A percentile compares a stretch with the other conserved stretches of the same genome.
Evolutionary conservation across 2,113 vertebrate genomes (phyloP).

Genomic region (Camarhynchus parvulus): DNA sequence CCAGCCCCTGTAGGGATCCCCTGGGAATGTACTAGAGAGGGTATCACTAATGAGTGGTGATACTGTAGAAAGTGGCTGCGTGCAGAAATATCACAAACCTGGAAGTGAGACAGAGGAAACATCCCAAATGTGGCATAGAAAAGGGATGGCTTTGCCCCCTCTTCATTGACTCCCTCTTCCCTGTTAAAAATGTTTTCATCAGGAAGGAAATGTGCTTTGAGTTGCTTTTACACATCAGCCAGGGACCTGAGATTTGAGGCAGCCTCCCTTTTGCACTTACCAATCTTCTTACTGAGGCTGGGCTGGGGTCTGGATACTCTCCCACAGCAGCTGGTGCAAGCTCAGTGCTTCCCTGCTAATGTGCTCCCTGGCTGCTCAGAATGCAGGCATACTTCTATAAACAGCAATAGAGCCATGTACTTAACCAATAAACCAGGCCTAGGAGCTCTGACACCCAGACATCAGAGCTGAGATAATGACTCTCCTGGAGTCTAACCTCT

Average conservation of each 20-base stretch:
- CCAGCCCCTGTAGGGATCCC: background rate
- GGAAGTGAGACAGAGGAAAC: background rate
- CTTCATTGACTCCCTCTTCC: background rate
- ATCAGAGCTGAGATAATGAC: background rate
- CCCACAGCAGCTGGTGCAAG: background rate
- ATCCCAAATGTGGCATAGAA: background rate
- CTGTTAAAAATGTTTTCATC: background rate
- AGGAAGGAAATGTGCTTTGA: background rate
- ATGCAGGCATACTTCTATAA: background rate
- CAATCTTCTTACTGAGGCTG: background rate
- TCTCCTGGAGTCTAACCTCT: background rate
- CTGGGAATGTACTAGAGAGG: background rate
- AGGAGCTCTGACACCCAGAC: background rate
- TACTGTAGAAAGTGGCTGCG: background rate
- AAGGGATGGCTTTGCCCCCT: rapidly evolving
- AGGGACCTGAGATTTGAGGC: background rate
- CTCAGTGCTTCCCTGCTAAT: background rate
- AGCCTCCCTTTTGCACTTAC: rapidly evolving
- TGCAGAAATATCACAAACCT: background rate
- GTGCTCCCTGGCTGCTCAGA: background rate
- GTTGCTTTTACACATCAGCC: background rate
- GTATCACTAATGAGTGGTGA: background rate
- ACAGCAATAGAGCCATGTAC: background rate
- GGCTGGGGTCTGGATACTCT: background rate
- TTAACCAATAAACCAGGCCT: background rate